These are phyloP conservation scores for Ailurus styani DNA, from an alignment of 2,113 vertebrate species.

Conservation along the genomic window DNA sequence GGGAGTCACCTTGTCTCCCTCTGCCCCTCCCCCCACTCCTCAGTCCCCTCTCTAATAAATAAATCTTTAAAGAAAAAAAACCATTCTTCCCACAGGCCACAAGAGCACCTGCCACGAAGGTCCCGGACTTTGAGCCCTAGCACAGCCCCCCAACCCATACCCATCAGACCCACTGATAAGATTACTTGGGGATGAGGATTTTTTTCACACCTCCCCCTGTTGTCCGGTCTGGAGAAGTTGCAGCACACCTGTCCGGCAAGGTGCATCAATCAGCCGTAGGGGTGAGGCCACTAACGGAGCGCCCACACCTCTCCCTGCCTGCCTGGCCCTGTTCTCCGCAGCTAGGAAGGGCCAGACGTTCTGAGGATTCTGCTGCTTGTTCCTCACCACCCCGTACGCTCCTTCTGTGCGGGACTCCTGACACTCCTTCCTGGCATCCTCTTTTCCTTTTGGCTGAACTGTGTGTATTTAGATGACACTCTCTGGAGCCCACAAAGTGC, in stretches of 20 bases:
- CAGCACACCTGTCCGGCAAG: not conserved
- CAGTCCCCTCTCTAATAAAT: not conserved
- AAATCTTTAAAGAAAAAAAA: not conserved
- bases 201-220: not conserved
- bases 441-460: not conserved
- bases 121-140: not conserved
- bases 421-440: not conserved
- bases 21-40: not conserved
- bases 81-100: not conserved
- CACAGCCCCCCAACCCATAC: not conserved
- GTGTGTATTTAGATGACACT: not conserved
- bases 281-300: not conserved
- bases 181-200: not conserved
- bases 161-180: not conserved
- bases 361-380: not conserved
- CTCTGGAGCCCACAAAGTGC: not conserved
- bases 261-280: accelerated
- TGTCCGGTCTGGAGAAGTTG: not conserved
- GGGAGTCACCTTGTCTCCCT: not conserved
- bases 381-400: accelerated
- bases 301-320: not conserved
- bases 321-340: no score
- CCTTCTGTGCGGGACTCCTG: not conserved
- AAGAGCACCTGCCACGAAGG: not conserved
- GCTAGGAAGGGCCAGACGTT: not conserved